Conservation (phyloP, 2,888 invertebrate species). For the Clistopyga incitator region DNA sequence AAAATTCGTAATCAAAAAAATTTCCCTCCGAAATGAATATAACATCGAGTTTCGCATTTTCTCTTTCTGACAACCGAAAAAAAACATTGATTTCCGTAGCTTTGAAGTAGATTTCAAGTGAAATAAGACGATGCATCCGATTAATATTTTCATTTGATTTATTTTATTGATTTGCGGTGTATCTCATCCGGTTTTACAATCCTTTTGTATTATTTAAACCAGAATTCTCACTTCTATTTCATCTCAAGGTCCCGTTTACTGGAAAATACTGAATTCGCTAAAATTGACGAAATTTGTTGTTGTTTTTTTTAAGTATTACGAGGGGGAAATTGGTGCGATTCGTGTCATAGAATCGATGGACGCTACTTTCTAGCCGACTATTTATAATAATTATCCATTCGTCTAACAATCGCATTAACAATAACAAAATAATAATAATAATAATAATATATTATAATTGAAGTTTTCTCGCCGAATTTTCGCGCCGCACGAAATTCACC, state of each 20-base stretch:
- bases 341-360: constrained; percentile 44
- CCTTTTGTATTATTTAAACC: neutral
- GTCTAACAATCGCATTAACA: constrained; percentile 63
- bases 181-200: constrained; percentile 33
- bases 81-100: too few species aligned
- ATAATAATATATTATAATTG: constrained; percentile 49
- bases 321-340: constrained; percentile 37
- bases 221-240: constrained; percentile 25
- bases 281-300: constrained; percentile 48
- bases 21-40: too few species aligned
- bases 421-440: constrained; percentile 55
- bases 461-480: constrained; percentile 14
- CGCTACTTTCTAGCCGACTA: constrained; percentile 39
- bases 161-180: constrained; percentile 9
- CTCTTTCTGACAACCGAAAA: too few species aligned
- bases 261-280: constrained; percentile 64
- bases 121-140: neutral
- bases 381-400: constrained; percentile 50
- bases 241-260: constrained; percentile 34
- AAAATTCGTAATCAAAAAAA: too few species aligned
- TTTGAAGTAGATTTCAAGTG: neutral
- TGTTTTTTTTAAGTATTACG: constrained; percentile 47
- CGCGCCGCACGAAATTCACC: constrained; percentile 32
- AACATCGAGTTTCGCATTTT: too few species aligned
- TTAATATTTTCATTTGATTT: constrained; percentile 13